Evolutionary conservation across 2,888 invertebrate species (phyloP).

Genomic region (Tetrapedia diversipes): DNA sequence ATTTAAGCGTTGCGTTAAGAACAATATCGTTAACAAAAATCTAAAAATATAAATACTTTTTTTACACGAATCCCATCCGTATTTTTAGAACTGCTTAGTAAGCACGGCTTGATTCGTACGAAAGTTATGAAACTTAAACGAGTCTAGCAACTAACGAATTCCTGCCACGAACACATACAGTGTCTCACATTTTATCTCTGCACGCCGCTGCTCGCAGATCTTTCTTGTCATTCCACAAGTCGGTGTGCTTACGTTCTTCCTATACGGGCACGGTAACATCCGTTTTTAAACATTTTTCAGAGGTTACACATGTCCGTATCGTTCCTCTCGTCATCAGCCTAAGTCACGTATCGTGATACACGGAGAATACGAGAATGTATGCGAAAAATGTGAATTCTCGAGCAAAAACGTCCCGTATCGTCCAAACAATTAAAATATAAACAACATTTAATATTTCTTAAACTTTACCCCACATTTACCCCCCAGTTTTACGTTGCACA

Average conservation of each 20-base stretch:
- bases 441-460: too few species aligned
- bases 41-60: not conserved
- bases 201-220: constrained; percentile 31
- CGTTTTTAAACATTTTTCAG: not conserved
- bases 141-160: constrained; percentile 45
- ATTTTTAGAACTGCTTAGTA: constrained; percentile 9
- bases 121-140: constrained; percentile 28
- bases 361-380: not conserved
- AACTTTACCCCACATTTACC: too few species aligned
- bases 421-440: not conserved
- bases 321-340: not conserved
- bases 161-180: constrained; percentile 42
- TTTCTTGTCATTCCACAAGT: not conserved
- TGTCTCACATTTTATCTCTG: constrained; percentile 50
- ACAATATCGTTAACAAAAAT: not conserved
- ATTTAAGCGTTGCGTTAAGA: too few species aligned
- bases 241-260: not conserved
- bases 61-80: not conserved
- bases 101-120: not conserved
- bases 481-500: too few species aligned
- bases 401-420: not conserved
- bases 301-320: not conserved
- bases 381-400: too few species aligned
- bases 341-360: not conserved
- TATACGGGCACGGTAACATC: not conserved